phyloP scores from a whole-genome alignment of 2,797 vertebrate genomes.

The Cossypha heuglini region DNA sequence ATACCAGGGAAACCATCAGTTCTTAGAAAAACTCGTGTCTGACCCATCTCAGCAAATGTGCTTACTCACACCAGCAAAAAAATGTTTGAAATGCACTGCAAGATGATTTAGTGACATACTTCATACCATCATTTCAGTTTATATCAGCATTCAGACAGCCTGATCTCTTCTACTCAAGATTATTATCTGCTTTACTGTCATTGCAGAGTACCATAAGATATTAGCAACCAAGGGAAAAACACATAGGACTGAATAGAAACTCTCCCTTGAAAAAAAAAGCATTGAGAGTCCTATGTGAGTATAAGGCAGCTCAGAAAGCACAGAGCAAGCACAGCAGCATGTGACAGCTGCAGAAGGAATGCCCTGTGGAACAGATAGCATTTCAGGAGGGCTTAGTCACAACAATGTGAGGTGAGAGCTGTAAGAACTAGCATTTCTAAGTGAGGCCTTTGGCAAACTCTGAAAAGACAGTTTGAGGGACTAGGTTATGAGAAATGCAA shows the following conservation, averaged over 20 bases:
- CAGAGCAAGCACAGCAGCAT: not conserved
- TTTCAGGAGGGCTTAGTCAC: constrained; percentile 32
- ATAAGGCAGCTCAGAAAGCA: not conserved
- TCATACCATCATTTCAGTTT: constrained; percentile 32
- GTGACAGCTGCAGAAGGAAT: constrained; percentile 10
- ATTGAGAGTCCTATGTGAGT: not conserved
- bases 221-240: not conserved
- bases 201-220: not conserved
- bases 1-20: constrained; percentile 24
- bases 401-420: not conserved
- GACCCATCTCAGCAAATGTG: constrained; percentile 20
- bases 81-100: not conserved
- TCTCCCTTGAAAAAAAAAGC: not conserved
- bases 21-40: constrained; percentile 45
- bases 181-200: constrained; percentile 36
- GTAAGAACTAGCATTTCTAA: constrained; percentile 22
- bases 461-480: not conserved
- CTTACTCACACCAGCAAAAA: not conserved
- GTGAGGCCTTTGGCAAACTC: not conserved
- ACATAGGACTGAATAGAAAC: not conserved
- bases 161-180: constrained; percentile 9
- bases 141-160: not conserved
- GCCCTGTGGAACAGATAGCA: constrained; percentile 1
- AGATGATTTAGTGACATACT: constrained; percentile 43
- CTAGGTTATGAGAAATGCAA: not conserved